A percentile compares a stretch with the other conserved stretches of the same genome.
Evolutionary conservation across 2,888 invertebrate species (phyloP).

Genomic region (Conchocele bisecta): DNA sequence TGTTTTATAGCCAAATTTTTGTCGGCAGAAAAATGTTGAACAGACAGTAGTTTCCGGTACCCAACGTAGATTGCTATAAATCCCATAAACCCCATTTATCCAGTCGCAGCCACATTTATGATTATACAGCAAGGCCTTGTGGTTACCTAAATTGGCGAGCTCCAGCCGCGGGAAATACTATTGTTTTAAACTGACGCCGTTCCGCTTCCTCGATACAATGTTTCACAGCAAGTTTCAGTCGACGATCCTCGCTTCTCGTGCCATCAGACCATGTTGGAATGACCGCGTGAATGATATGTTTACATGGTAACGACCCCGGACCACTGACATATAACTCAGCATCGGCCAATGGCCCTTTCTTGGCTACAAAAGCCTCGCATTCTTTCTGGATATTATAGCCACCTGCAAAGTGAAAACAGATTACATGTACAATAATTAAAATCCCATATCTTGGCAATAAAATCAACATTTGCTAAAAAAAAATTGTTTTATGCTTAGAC

Average conservation of each 20-base stretch:
- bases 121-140: too few relatives aligned
- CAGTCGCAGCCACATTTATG: too few relatives aligned
- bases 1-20: too few relatives aligned
- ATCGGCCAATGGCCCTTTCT: background rate
- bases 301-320: background rate
- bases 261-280: background rate
- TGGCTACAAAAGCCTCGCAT: background rate
- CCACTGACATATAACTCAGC: background rate
- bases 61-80: too few relatives aligned
- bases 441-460: too few relatives aligned
- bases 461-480: too few relatives aligned
- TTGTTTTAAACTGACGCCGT: background rate
- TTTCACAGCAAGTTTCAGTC: background rate
- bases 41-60: too few relatives aligned
- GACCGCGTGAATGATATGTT: background rate
- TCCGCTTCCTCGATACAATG: background rate
- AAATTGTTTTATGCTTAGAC: too few relatives aligned
- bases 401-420: constrained; percentile 2
- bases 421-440: too few relatives aligned
- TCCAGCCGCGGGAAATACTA: constrained; percentile 6
- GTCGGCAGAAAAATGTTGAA: too few relatives aligned
- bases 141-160: constrained; percentile 1
- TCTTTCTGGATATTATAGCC: constrained; percentile 5
- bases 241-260: background rate
- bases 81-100: too few relatives aligned